A percentile compares a stretch with the other conserved stretches of the same genome.
phyloP scores from a whole-genome alignment of 1,140 invertebrate genomes.

The Ganaspis sp. region DNA sequence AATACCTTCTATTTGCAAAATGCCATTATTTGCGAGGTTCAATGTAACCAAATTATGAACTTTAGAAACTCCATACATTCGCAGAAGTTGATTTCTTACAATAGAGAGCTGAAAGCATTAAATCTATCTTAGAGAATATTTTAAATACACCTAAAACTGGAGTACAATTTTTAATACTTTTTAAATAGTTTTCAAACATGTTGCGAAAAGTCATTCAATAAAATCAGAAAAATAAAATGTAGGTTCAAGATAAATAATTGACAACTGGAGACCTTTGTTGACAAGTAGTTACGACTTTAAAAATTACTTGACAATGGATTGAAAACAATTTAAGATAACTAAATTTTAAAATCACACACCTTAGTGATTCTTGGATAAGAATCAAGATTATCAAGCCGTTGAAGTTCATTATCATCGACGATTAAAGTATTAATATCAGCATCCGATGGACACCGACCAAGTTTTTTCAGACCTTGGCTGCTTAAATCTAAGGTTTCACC shows the following conservation, averaged over 20 bases:
- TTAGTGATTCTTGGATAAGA: conserved; percentile 87
- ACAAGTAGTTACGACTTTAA: not conserved
- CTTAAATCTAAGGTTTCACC: conserved; percentile 79
- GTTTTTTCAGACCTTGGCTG: conserved; percentile 84
- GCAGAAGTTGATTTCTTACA: conserved; percentile 87
- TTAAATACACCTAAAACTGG: conserved; percentile 24
- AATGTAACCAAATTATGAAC: conserved; percentile 87
- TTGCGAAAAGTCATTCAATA: no score
- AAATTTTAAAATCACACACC: conserved; percentile 73
- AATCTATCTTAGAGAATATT: no score
- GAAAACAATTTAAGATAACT: not conserved
- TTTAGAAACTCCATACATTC: conserved; percentile 91
- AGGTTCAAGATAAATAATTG: conserved; percentile 1
- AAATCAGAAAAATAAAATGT: no score
- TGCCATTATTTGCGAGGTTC: conserved; percentile 91
- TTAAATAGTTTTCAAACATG: conserved; percentile 34
- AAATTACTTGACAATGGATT: conserved; percentile 22
- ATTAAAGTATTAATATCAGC: conserved; percentile 85
- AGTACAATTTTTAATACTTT: no score
- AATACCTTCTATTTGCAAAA: conserved; percentile 91
- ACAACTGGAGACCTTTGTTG: not conserved
- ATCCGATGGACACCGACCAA: conserved; percentile 81
- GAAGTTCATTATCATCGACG: conserved; percentile 91
- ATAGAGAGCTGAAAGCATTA: conserved; percentile 89
- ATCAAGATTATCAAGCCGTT: conserved; percentile 91